These are phyloP conservation scores for Orthosia gothica DNA, from an alignment of 2,888 invertebrate genomes.

Conservation along the genomic window DNA sequence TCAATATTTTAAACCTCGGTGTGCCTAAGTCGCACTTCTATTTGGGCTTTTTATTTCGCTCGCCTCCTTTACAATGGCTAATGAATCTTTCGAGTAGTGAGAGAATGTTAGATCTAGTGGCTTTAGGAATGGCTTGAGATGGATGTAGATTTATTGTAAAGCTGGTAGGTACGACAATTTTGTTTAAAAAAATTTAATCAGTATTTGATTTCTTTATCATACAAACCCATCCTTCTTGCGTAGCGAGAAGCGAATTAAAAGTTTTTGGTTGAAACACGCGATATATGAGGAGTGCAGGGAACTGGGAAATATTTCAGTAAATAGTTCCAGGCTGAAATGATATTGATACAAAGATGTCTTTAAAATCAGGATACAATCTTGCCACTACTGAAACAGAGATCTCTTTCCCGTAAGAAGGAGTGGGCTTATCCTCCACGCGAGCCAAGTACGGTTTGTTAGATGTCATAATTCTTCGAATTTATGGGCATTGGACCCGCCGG, in stretches of 20 bases:
- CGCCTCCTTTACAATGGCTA: slow-evolving; percentile 21
- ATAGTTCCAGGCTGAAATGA: no score
- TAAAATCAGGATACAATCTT: no score
- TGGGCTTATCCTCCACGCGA: no score
- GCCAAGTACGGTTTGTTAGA: no score
- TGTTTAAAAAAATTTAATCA: no score
- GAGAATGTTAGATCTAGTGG: slow-evolving; percentile 14
- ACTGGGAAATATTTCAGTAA: no score
- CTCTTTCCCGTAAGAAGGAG: no score
- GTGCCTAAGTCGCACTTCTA: slow-evolving; percentile 24
- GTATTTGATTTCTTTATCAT: neutral
- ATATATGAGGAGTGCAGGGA: no score
- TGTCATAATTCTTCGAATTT: no score
- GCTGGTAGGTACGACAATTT: neutral
- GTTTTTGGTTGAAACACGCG: neutral
- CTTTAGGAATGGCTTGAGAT: slow-evolving; percentile 6
- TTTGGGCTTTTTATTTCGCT: slow-evolving; percentile 50
- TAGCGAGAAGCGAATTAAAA: neutral
- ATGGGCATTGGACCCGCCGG: no score
- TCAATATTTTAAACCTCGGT: slow-evolving; percentile 59
- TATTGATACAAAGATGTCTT: no score
- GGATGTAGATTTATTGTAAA: neutral
- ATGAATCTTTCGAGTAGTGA: slow-evolving; percentile 47
- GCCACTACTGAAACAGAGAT: no score
- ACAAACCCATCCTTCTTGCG: neutral